Evolutionary conservation across 2,888 invertebrate genomes (phyloP), one percentile per base, ranked within the genome.

Genomic region (Nasonia oneida): DNA sequence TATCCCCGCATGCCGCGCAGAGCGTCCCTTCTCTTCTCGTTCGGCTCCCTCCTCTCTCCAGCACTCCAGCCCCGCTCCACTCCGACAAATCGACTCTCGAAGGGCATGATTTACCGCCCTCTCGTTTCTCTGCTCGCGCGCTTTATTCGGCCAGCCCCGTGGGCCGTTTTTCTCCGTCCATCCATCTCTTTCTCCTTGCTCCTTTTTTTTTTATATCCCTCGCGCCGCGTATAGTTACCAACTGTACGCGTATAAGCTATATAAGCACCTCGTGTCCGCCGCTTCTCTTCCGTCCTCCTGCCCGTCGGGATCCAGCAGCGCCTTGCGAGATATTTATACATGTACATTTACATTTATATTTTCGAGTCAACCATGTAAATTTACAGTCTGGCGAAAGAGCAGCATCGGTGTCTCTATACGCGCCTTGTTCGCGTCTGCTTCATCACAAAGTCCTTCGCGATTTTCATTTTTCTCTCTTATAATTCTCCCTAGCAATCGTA

Each of bases 401-500:
- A 89, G 87, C 89, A 87, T 88, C 37, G 10, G 42, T 10, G 77
- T 87, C 85, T 18, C 15, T 15, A 29, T 29, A 33, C 15, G 67
- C 15, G 71, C 3, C 23, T 84, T 76, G 61, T 50, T 37, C 50
- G 15, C 42, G 33, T 83, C 33, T 61, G 15, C 57, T 76, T 70
- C 3, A 5, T 76, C 42, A 10, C 14, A 61, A 74, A 53, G 29
- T 33, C 71, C 15, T 23, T 42, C 73, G 15, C 61, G 39, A 39
- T 15, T 29, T 29, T 67, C 15, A 61, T 33, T 79, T 10, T 76
- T 75, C 39, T 75, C 71, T 53, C 47, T 85, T 47, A 57, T 76
- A 85, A 73, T 78, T 77, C 73, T 78, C 89, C 88, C 90, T 91
- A 91, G 89, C 90, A 90, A 91, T 91, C 89, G 93, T 93, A 93